These are phyloP conservation scores for Noctua janthina DNA, from an alignment of 2,888 invertebrate species.

Conservation along the genomic window DNA sequence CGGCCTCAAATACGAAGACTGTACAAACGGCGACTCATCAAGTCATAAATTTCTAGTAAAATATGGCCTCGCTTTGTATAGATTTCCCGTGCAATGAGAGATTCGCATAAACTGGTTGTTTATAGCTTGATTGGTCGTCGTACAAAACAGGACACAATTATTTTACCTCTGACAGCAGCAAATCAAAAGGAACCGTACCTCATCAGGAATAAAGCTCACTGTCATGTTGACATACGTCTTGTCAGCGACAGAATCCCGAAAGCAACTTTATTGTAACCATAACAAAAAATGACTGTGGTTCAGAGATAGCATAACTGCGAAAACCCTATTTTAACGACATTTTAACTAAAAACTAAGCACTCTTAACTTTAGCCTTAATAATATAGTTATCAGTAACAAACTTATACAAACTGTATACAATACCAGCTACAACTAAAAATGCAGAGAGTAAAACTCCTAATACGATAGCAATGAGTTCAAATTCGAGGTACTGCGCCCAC, in stretches of 20 bases:
- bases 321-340: not conserved
- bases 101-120: no score
- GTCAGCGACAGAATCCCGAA: not conserved
- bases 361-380: conserved; percentile 33
- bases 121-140: no score
- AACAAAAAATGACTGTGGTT: not conserved
- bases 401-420: conserved; percentile 20
- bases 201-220: not conserved
- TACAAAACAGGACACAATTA: not conserved
- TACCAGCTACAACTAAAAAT: not conserved
- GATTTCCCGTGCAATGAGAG: no score
- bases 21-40: not conserved
- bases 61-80: no score
- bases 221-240: not conserved
- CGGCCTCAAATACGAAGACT: not conserved
- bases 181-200: not conserved
- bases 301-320: not conserved
- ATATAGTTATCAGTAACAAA: conserved; percentile 21
- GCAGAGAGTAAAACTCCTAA: not conserved
- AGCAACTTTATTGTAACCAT: not conserved
- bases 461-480: conserved; percentile 65
- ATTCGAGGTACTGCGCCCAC: conserved; percentile 68
- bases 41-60: no score
- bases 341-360: conserved; percentile 5
- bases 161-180: not conserved